Base-by-base conservation (phyloP, 2,888 invertebrate genomes). In the Druceiella hillmani region DNA sequence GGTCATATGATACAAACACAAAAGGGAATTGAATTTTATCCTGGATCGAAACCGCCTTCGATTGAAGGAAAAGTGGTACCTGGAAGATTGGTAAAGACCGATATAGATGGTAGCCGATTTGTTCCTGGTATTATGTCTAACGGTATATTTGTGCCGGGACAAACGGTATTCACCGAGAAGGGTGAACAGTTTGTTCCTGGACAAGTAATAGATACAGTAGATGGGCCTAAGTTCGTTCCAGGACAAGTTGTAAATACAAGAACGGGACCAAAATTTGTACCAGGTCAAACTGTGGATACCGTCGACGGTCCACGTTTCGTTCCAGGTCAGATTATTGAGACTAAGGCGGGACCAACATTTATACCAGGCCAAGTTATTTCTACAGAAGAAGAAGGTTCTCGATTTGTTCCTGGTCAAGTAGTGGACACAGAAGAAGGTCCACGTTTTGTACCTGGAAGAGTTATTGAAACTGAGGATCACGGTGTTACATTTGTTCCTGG, bases 321-420 rank as follows among this genome's bases (percentile, higher is more conserved):
- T n/a, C 85, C 86, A 1, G 85, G 86, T 7, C 83, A 85, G 59
- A 83, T 84, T 40, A 79, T 84, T 35, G 79, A 81, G 58, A 82
- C 83, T 2, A 81, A 82, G 55, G 78, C 78, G 17, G 85, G 85
- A 1, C 83, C 84, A 1, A 83, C 82, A 1, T 83, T 87, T 50
- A 83, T 86, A 50, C 85, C 86, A 0, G 87, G 86, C 16, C 82
- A 86, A 61, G 81, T 87, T 5, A 84, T 86, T 49, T 68, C 59
- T 10, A 79, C 79, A 4, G 75, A 76, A 58, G 73, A 75, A 49
- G 75, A 75, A 58, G 75, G 76, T 26, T 72, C 75, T 12, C 60
- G 74, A 44, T 78, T 79, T 53, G 76, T 78, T 4, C 78, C 78
- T 10, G 79, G 83, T 3, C 81, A 83, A 61, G 81, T 83, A 2